Conservation (phyloP, 1,140 invertebrate genomes). For the Zaprionus taronus region DNA sequence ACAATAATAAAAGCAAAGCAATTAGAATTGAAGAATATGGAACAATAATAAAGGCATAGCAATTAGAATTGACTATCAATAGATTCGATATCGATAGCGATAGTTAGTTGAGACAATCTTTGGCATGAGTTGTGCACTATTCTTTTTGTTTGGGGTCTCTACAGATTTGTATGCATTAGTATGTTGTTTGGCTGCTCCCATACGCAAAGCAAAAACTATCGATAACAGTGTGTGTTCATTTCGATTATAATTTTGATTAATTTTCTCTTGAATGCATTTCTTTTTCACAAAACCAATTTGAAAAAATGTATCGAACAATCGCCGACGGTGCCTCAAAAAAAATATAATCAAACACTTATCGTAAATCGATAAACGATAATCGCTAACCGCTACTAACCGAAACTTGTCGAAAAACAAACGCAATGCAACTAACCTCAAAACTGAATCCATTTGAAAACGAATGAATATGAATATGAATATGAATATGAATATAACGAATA, state of each 20-base stretch:
- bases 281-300: conserved; percentile 42
- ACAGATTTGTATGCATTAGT: neutral
- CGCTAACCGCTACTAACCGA: conserved; percentile 28
- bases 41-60: neutral
- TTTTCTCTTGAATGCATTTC: conserved; percentile 46
- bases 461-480: neutral
- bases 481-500: neutral
- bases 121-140: neutral
- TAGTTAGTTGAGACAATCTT: too few species aligned
- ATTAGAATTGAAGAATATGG: neutral
- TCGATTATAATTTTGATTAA: conserved; percentile 51
- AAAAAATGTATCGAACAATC: conserved; percentile 28
- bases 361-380: conserved; percentile 20
- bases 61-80: neutral
- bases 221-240: conserved; percentile 27
- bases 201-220: neutral
- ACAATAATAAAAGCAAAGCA: neutral
- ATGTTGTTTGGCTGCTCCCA: conserved; percentile 10
- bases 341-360: conserved; percentile 3
- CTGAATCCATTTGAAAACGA: conserved; percentile 2
- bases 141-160: neutral
- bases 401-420: neutral
- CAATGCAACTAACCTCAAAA: conserved; percentile 14
- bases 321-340: conserved; percentile 9
- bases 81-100: neutral